Evolutionary conservation across 2,113 vertebrate genomes (phyloP).

Genomic region (Panthera tigris): DNA sequence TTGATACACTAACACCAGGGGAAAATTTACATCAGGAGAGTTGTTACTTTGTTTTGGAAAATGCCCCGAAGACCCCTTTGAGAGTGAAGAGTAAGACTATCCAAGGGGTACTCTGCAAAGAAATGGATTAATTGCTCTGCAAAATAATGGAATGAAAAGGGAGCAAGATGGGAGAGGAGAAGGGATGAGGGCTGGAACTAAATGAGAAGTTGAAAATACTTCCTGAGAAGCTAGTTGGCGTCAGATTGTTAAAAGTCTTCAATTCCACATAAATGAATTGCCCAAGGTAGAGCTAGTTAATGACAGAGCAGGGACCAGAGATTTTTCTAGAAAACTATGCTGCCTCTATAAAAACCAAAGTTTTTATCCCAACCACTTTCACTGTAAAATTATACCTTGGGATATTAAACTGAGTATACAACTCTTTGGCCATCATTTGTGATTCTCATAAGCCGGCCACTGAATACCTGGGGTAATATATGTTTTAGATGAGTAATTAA

Average conservation of each 20-base stretch:
- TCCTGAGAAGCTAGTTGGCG: neutral
- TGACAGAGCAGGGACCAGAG: neutral
- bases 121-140: neutral
- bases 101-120: neutral
- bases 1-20: neutral
- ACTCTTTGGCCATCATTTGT: neutral
- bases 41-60: slow-evolving; percentile 13
- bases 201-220: neutral
- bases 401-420: neutral
- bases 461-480: neutral
- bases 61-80: neutral
- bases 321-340: neutral
- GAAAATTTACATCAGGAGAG: neutral
- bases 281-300: neutral
- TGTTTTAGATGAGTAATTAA: slow-evolving; percentile 32
- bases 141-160: neutral
- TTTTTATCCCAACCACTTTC: neutral
- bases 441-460: neutral
- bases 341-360: neutral
- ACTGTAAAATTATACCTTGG: neutral
- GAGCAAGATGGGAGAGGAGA: neutral
- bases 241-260: neutral
- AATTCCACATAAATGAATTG: neutral
- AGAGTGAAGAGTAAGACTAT: neutral
- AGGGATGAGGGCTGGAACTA: neutral